Evolutionary conservation across 2,797 vertebrate genomes (phyloP), one percentile per base, ranked within the genome.

Genomic region (Pseudochaenichthys georgianus): DNA sequence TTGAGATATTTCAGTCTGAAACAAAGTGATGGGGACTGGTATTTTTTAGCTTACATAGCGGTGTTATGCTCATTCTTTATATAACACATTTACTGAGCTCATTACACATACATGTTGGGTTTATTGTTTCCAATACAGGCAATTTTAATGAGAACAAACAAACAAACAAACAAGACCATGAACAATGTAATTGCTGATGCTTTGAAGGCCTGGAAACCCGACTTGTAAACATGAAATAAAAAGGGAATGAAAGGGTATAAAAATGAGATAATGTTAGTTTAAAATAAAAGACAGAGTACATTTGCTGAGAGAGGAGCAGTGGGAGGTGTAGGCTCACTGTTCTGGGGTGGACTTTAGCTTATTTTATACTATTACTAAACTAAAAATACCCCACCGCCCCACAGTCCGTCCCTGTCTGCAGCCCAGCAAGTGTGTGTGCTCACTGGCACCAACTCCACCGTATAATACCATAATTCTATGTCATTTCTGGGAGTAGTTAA

Each of bases 381-480:
- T 87, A 86, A 89, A 92, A 92, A 92, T 90, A 91, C n/a, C 52
- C 53, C 53, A 48, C 70, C 61, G 11, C 75, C 71, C 75, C 75
- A 72, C 58, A 64, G 77, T 76, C 81, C 72, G 67, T 62, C 73
- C 76, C 50, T 43, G 73, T 78, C 78, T 88, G 79, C 77, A 83
- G 85, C 85, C 81, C 82, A 62, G 54, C 51, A 1, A 70, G 47
- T 52, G 67, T 80, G 80, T 75, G 34, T 63, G n/a, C 21, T 72
- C 69, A 51, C 70, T 84, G 85, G 90, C 87, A 92, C 82, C 86
- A 75, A 28, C 82, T 71, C 45, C 19, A 65, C 55, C 13, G 7
- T 77, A 77, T 92, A 91, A 91, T 88, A 62, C 87, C 50, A 74
- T 93, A 93, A 93, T 92, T 90, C 84, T 90, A 93, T 91, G 86